Evolutionary conservation across 2,113 vertebrate species (phyloP), one percentile per base, ranked within the genome.

Genomic region (Cyanistes caeruleus): DNA sequence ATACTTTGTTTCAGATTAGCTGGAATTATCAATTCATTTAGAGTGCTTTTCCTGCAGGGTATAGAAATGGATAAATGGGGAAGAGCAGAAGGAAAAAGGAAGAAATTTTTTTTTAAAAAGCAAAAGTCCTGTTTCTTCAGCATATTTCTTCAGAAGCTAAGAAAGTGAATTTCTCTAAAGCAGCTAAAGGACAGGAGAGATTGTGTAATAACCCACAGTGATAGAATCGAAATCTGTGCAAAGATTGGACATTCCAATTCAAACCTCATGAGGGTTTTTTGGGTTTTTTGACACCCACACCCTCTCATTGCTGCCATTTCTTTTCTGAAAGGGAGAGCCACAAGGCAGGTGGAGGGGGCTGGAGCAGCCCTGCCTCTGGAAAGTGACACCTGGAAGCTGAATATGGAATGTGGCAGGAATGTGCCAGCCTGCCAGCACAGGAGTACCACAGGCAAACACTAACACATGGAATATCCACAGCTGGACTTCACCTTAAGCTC

Each of bases 101-200:
- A n/a, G 14, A 63, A 27, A 1, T 15, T 67, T 19, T 39, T 8
- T 60, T 16, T 0, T 1, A 51, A 67, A 70, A 43, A 64, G 0
- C 13, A 9, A 3, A 35, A 68, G 16, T 55, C 7, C 25, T 39
- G 3, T 64, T 87, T 87, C 14, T 14, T 91, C 33, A 53, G 55
- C 2, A 7, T 21, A 63, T 13, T 78, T 82, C 13, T 60, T 41
- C 46, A 84, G 65, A 62, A 91, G 22, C 3, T 73, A 41, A n/a
- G 39, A 31, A 56, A 89, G 5, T 7, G 1, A 37, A 41, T 78
- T 93, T 79, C 28, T 91, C 70, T 49, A 19, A 37, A n/a, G 35
- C 18, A 68, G 56, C 9, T 28, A 21, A 25, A 25, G 69, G 24
- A 13, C 11, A 73, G 53, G 43, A 16, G 24, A 81, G 84, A 49